These are phyloP conservation scores for Drosophila bocqueti DNA, from an alignment of 1,140 invertebrate species.

Conservation along the genomic window DNA sequence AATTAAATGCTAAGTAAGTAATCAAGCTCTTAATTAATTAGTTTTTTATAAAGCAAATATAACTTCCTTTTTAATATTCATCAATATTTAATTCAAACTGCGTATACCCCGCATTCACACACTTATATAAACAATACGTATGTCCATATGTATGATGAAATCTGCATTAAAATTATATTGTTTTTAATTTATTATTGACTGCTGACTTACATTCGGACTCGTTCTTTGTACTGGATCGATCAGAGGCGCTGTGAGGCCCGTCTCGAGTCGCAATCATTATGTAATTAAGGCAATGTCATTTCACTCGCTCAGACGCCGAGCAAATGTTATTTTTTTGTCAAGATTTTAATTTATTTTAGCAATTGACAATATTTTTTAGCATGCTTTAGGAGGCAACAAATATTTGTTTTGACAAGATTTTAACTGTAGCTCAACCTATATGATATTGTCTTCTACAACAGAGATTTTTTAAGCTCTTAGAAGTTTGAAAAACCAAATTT, in stretches of 20 bases:
- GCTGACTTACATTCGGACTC: conserved; percentile 50
- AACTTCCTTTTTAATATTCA: background rate
- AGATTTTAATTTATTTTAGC: conserved; percentile 10
- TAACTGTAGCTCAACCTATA: background rate
- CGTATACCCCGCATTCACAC: background rate
- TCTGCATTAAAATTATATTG: conserved; percentile 35
- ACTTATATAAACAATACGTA: conserved; percentile 16
- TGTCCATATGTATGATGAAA: conserved; percentile 35
- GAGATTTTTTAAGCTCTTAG: background rate
- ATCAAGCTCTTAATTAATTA: conserved; percentile 1
- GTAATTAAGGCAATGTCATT: conserved; percentile 46
- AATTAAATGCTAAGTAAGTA: conserved; percentile 13
- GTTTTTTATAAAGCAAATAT: background rate
- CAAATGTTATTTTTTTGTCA: conserved; percentile 9
- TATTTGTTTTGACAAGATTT: background rate
- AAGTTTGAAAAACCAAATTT: background rate
- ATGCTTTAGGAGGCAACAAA: background rate
- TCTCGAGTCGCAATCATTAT: conserved; percentile 40
- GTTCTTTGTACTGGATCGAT: conserved; percentile 36
- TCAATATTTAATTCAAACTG: background rate
- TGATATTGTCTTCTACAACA: background rate
- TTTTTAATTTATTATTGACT: conserved; percentile 45
- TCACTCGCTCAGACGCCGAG: conserved; percentile 1
- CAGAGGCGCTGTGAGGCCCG: conserved; percentile 11
- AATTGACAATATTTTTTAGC: conserved; percentile 3